phyloP scores from a whole-genome alignment of 2,888 invertebrate genomes.

The Thyatira batis region DNA sequence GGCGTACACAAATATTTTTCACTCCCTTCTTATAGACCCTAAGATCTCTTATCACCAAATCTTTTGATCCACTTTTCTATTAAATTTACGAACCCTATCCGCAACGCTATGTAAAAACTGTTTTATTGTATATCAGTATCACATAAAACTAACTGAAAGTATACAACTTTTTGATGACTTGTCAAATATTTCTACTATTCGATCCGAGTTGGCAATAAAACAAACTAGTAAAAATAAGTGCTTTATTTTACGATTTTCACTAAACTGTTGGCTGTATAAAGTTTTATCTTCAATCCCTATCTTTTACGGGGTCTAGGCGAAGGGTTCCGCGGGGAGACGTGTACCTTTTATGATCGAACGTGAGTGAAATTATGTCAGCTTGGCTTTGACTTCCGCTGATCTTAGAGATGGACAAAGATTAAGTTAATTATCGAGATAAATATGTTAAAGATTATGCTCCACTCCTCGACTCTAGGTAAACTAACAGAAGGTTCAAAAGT shows the following conservation, averaged over 20 bases:
- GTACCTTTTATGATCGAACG: constrained; percentile 58
- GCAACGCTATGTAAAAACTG: too few species aligned
- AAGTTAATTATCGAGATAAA: constrained; percentile 2
- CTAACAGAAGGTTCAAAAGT: too few species aligned
- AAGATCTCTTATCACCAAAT: too few species aligned
- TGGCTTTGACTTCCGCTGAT: not conserved
- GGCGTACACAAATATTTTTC: too few species aligned
- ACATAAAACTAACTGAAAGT: not conserved
- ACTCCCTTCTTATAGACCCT: too few species aligned
- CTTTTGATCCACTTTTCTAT: too few species aligned
- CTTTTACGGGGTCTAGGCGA: constrained; percentile 14
- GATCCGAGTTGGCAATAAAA: constrained; percentile 42
- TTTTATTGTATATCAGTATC: too few species aligned
- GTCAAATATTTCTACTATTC: constrained; percentile 52
- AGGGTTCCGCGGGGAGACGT: constrained; percentile 18
- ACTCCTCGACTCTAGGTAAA: too few species aligned
- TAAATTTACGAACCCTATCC: too few species aligned
- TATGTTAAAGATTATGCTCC: not conserved
- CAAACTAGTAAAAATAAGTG: constrained; percentile 64
- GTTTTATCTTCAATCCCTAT: constrained; percentile 64
- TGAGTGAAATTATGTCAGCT: constrained; percentile 62
- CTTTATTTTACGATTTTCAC: constrained; percentile 58
- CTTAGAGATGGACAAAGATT: constrained; percentile 14
- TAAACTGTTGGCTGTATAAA: constrained; percentile 72
- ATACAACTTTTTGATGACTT: constrained; percentile 34